These are phyloP conservation scores for Sorex araneus DNA, from an alignment of 2,113 vertebrate genomes.

Conservation along the genomic window DNA sequence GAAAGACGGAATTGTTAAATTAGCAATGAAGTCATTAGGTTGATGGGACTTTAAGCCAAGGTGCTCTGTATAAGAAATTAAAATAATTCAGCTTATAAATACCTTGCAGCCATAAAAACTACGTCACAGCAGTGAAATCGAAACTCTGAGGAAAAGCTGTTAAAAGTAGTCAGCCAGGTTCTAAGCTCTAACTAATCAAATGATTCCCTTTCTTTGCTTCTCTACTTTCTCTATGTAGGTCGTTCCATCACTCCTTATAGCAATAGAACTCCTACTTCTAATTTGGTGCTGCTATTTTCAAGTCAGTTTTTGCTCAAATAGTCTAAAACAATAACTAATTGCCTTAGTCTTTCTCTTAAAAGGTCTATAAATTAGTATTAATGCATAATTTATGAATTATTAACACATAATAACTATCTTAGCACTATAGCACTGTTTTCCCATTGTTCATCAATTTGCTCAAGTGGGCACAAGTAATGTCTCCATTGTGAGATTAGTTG, in stretches of 20 bases:
- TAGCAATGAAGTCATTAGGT: neutral
- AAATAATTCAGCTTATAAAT: neutral
- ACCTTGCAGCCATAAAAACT: neutral
- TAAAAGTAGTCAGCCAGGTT: neutral
- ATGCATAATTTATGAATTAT: neutral
- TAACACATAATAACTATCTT: neutral
- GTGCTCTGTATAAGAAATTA: too few relatives aligned
- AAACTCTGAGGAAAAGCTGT: neutral
- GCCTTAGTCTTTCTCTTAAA: neutral
- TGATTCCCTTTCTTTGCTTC: neutral
- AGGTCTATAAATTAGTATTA: neutral
- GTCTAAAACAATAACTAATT: neutral
- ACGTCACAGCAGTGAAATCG: neutral
- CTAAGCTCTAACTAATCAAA: neutral
- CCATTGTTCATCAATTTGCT: too few relatives aligned
- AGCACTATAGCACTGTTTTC: too few relatives aligned
- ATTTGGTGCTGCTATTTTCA: neutral
- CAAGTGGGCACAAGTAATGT: too few relatives aligned
- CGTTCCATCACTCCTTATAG: neutral
- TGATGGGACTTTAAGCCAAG: neutral
- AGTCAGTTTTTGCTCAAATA: neutral
- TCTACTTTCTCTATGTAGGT: neutral
- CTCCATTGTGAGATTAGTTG: too few relatives aligned
- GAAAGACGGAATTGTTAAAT: neutral
- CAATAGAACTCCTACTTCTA: neutral